Percentiles rank a stretch among this genome's conserved stretches.
Evolutionary conservation across 2,113 vertebrate genomes (phyloP).

Genomic region (Lipophrys pholis): DNA sequence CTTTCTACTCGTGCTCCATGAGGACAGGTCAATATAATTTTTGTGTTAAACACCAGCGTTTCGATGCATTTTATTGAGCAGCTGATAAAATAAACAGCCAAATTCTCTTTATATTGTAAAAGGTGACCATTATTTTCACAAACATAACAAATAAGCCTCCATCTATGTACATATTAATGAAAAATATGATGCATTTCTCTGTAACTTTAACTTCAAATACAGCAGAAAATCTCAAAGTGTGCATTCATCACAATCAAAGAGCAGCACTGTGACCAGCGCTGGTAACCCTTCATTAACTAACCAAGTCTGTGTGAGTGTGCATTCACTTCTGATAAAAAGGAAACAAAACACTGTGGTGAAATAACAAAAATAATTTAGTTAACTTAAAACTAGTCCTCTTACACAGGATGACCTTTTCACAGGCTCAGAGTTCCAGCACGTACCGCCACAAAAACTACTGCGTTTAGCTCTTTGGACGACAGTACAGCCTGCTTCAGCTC

Average conservation of each 20-base stretch:
- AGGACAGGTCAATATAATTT: not conserved
- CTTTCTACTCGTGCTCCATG: not conserved
- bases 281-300: slow-evolving; percentile 36
- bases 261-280: slow-evolving; percentile 37
- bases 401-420: slow-evolving; percentile 65
- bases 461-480: slow-evolving; percentile 78
- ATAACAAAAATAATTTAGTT: slow-evolving; percentile 83
- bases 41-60: slow-evolving; percentile 20
- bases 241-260: slow-evolving; percentile 27
- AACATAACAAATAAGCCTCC: slow-evolving; percentile 60
- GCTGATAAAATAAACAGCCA: slow-evolving; percentile 70
- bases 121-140: slow-evolving; percentile 46
- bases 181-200: slow-evolving; percentile 67
- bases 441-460: slow-evolving; percentile 71
- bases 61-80: slow-evolving; percentile 77
- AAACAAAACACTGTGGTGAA: slow-evolving; percentile 61
- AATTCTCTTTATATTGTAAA: slow-evolving; percentile 66
- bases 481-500: slow-evolving; percentile 64
- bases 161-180: slow-evolving; percentile 45
- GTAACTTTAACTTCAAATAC: slow-evolving; percentile 65
- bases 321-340: slow-evolving; percentile 58
- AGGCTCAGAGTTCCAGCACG: slow-evolving; percentile 58
- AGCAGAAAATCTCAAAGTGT: slow-evolving; percentile 44
- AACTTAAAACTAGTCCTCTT: slow-evolving; percentile 78
- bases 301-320: slow-evolving; percentile 39